These are phyloP conservation scores for Crambe crambe DNA, from an alignment of 37 sponge, comb jelly and placozoan species.

Conservation along the genomic window DNA sequence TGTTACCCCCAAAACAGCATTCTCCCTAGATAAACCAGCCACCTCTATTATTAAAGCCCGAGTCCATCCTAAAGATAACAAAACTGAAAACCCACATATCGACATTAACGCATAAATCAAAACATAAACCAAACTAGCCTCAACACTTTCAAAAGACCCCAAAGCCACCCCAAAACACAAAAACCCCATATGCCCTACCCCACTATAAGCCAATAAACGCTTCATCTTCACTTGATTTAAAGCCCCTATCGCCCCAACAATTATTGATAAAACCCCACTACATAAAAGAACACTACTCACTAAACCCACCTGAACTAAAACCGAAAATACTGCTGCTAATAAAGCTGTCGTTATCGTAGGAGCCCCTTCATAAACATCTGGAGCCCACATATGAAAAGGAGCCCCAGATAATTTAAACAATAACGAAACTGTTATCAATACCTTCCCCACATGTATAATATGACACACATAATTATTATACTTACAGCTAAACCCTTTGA, in stretches of 20 bases:
- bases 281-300: constrained; percentile 56
- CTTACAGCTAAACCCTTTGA: neutral
- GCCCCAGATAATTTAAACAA: constrained; percentile 65
- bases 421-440: constrained; percentile 63
- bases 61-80: constrained; percentile 57
- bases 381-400: too few species aligned
- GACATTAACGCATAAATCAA: constrained; percentile 77
- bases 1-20: constrained; percentile 62
- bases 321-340: constrained; percentile 54
- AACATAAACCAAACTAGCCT: constrained; percentile 73
- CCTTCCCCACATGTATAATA: constrained; percentile 40
- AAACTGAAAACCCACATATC: constrained; percentile 72
- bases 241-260: constrained; percentile 74
- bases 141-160: constrained; percentile 70
- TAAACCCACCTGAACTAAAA: constrained; percentile 71
- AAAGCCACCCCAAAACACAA: constrained; percentile 65
- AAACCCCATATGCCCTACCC: constrained; percentile 81
- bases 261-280: constrained; percentile 67
- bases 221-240: constrained; percentile 81
- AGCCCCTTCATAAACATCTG: too few species aligned
- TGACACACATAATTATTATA: too few species aligned
- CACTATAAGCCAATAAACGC: constrained; percentile 81
- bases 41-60: constrained; percentile 55
- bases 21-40: constrained; percentile 66
- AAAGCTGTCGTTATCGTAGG: constrained; percentile 55